Conservation (phyloP, 2,888 invertebrate species). For the Pollenia angustigena region DNA sequence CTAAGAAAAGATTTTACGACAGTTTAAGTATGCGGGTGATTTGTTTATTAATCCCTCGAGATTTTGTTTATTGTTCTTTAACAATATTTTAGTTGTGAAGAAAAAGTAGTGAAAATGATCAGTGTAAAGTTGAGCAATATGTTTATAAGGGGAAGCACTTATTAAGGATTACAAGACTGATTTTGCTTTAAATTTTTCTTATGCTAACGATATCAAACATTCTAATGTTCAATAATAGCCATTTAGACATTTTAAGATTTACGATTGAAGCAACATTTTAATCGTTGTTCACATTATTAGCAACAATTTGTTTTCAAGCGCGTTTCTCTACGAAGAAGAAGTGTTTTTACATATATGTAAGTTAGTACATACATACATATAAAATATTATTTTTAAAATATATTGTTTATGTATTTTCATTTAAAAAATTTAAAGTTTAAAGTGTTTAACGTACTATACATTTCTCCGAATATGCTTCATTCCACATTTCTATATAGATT, state of each 20-base stretch:
- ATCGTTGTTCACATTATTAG: too few species aligned
- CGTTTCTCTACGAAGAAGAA: too few species aligned
- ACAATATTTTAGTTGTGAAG: constrained; percentile 44
- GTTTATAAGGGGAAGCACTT: constrained; percentile 17
- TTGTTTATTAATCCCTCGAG: constrained; percentile 63
- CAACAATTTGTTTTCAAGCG: too few species aligned
- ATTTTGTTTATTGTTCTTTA: constrained; percentile 56
- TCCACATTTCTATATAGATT: too few species aligned
- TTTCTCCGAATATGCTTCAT: too few species aligned
- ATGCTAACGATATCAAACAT: not conserved
- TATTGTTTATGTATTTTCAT: too few species aligned
- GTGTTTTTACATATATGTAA: too few species aligned
- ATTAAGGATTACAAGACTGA: constrained; percentile 48
- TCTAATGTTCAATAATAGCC: not conserved
- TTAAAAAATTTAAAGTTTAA: too few species aligned
- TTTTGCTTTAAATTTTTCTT: not conserved
- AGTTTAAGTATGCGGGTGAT: constrained; percentile 58
- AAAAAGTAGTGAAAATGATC: constrained; percentile 51
- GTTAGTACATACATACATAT: too few species aligned
- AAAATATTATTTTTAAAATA: too few species aligned
- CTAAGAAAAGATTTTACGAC: constrained; percentile 42
- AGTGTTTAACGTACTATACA: too few species aligned
- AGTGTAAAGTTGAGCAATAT: constrained; percentile 33
- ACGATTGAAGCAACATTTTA: too few species aligned
- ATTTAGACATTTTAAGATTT: not conserved